Evolutionary conservation across 1,140 invertebrate species (phyloP), one percentile per base, ranked within the genome.

Genomic region (Polyergus mexicanus): DNA sequence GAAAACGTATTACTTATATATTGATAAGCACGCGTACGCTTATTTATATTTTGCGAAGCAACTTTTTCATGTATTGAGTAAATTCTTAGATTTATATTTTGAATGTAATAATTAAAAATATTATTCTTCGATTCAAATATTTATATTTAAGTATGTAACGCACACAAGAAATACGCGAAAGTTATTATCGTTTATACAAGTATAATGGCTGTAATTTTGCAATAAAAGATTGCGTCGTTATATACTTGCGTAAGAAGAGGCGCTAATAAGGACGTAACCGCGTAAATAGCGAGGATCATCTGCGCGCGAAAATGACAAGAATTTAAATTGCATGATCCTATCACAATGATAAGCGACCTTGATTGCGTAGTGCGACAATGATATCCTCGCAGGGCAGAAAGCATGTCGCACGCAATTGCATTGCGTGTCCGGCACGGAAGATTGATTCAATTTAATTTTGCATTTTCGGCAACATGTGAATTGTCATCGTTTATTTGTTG

Each of bases 331-430:
- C 38, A 25, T 63, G 65, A 77, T 88, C 35, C 11, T 22, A 60
- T 51, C 69, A 47, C 19, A 65, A 77, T 83, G 69, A 88, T 78
- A 86, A 74, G 72, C 78, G 88, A 78, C 88, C 88, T 89, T 89
- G 86, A 86, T 89, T 89, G 78, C 87, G 71, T 38, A 47, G 65
- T 62, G 60, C 80, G 72, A 41, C 74, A 87, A 47, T 86, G 78
- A 74, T 85, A 89, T 89, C 85, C 74, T 89, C 78, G 54, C 66
- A 54, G 74, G 32, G 62, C 69, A 86, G 72, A 89, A 89, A 84
- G 74, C 85, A 74, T 76, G 69, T 74, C 76, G 47, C 54, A 44
- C 75, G 41, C 71, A 72, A 86, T 71, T 41, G 83, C 75, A 66
- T 51, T 76, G 74, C 60, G 65, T 54, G 75, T 86, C 77, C 63